Evolutionary conservation across 2,888 invertebrate genomes (phyloP), one percentile per base, ranked within the genome.

Genomic region (Artemia sp.): DNA sequence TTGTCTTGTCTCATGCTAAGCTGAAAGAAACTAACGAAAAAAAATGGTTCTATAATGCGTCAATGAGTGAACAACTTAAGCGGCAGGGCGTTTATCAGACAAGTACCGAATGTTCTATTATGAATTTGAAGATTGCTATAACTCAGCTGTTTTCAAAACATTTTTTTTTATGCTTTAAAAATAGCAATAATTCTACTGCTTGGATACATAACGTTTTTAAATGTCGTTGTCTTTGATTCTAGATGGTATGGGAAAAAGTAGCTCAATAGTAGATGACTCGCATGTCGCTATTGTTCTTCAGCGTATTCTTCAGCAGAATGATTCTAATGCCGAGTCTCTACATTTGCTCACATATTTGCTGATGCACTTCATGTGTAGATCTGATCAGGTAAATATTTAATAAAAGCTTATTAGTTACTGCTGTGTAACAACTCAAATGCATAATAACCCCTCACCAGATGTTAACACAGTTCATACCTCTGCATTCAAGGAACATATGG

Each of bases 291-390:
- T 85, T 2, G 84, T 90, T 72, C 82, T 95, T 64, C 91, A 93
- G 72, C 85, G 89, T 76, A 88, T 93, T 2, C 87, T 94, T 72
- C 97, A 97, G 76, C 81, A 92, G 68, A 95, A 97, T 77, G 95
- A 95, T 76, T 86, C 91, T 1, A 97, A 98, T 77, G 85, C 89
- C 74, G 95, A 97, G 79, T 96, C 97, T 1, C 90, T 94, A 75
- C 95, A 96, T 78, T 81, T 96, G 51, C 81, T 97, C 53, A 89
- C 96, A 12, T 92, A 94, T 75, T 83, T 98, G n/a, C 84, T 98
- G 12, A 94, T 97, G 89, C 95, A 95, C 81, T 96, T 95, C 78
- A 82, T 96, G 77, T 91, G 93, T 0, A 82, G 87, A 74, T 84
- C 85, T 50, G 88, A 89, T 77, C 86, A 87, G 78, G 82, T 81